Evolutionary conservation across 2,888 invertebrate genomes (phyloP).

Genomic region (Bellardia bayeri): DNA sequence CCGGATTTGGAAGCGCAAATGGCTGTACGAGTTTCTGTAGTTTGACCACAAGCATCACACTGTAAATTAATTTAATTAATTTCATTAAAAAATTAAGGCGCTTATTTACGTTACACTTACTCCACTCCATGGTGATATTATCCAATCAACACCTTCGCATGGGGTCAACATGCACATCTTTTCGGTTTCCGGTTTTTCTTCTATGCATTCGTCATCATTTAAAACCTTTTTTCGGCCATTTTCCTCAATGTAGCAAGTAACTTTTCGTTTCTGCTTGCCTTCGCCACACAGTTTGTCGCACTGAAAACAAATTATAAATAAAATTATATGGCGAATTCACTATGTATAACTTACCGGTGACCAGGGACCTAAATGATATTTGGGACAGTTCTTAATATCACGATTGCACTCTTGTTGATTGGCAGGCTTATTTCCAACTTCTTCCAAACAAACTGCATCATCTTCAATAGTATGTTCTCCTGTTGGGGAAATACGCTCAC

Average conservation of each 20-base stretch:
- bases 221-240: slow-evolving; percentile 88
- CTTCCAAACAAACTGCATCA: slow-evolving; percentile 89
- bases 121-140: slow-evolving; percentile 93
- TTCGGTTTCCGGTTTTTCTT: slow-evolving; percentile 89
- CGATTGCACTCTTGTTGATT: slow-evolving; percentile 90
- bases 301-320: slow-evolving; percentile 83
- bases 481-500: slow-evolving; percentile 91
- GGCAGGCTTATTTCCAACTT: slow-evolving; percentile 89
- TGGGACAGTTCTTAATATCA: slow-evolving; percentile 90
- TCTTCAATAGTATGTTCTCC: slow-evolving; percentile 90
- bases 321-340: background rate
- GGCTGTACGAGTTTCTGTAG: slow-evolving; percentile 89
- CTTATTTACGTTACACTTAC: slow-evolving; percentile 85
- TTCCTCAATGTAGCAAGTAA: slow-evolving; percentile 90
- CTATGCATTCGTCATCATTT: slow-evolving; percentile 87
- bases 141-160: slow-evolving; percentile 97
- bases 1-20: slow-evolving; percentile 90
- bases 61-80: slow-evolving; percentile 80
- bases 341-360: slow-evolving; percentile 88
- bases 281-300: slow-evolving; percentile 96
- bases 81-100: too few relatives aligned
- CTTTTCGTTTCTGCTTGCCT: slow-evolving; percentile 92
- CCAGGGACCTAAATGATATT: slow-evolving; percentile 96
- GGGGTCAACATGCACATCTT: slow-evolving; percentile 91
- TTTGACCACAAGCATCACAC: slow-evolving; percentile 93